Conservation (phyloP, 2,113 vertebrate species). For the Romanogobio albipinnatus region DNA sequence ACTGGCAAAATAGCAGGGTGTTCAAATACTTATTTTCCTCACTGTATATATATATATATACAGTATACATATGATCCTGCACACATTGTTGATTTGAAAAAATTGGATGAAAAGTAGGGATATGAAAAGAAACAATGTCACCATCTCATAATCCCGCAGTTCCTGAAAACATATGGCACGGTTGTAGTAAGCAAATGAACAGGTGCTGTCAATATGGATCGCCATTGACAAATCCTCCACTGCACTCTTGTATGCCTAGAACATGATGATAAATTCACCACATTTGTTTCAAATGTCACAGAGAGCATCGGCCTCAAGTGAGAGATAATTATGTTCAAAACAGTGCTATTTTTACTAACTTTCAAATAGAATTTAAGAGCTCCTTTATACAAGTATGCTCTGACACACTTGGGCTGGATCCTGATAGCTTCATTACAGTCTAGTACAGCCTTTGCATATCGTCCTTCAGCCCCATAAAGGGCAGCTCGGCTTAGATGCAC, state of each 20-base stretch:
- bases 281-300: background rate
- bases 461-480: conserved; percentile 75
- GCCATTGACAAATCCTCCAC: conserved; percentile 76
- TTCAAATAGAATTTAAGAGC: conserved; percentile 78
- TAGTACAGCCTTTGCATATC: conserved; percentile 80
- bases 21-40: too few species aligned
- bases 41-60: background rate
- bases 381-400: conserved; percentile 77
- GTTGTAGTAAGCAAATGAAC: conserved; percentile 78
- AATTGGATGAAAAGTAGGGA: background rate
- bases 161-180: conserved; percentile 77
- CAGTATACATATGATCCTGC: background rate
- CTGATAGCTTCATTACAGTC: conserved; percentile 80
- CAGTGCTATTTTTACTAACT: conserved; percentile 61
- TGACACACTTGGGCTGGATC: conserved; percentile 73
- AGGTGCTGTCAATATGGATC: conserved; percentile 68
- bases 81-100: background rate
- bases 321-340: conserved; percentile 12
- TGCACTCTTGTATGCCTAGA: conserved; percentile 73
- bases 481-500: conserved; percentile 78
- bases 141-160: conserved; percentile 71
- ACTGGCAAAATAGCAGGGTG: too few species aligned
- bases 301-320: background rate
- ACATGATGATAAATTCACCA: conserved; percentile 28
- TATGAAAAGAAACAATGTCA: conserved; percentile 48